Conservation (phyloP, 2,888 invertebrate genomes). For the Antheraea yamamai region DNA sequence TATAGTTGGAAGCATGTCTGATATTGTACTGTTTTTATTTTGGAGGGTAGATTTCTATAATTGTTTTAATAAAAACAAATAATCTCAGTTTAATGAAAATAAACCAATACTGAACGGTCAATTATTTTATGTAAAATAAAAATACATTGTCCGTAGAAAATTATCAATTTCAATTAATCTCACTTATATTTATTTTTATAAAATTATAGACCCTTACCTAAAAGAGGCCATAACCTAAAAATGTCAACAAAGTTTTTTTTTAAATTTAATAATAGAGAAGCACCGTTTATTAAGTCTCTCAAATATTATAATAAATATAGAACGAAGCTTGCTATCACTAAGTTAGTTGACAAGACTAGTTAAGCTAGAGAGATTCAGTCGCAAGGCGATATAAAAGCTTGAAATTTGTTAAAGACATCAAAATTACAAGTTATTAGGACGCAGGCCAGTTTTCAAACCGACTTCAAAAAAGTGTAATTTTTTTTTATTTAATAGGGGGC, state of each 20-base stretch:
- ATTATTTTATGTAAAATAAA: neutral
- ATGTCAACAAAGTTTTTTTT: neutral
- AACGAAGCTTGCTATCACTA: constrained; percentile 22
- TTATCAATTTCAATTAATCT: neutral
- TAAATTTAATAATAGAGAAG: neutral
- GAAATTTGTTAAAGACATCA: neutral
- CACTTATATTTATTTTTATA: neutral
- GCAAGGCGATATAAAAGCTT: neutral
- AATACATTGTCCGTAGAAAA: neutral
- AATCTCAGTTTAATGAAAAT: neutral
- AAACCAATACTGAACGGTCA: neutral
- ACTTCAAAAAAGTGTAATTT: no score
- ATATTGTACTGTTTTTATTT: neutral
- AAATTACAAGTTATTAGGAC: neutral
- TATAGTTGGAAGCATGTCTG: neutral
- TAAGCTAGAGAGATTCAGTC: constrained; percentile 6
- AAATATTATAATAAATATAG: neutral
- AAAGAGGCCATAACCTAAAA: constrained; percentile 32
- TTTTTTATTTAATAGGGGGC: no score
- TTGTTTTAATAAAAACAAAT: neutral
- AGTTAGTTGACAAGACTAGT: constrained; percentile 7
- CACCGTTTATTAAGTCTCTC: constrained; percentile 1
- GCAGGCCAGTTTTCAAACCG: no score
- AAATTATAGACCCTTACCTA: constrained; percentile 32
- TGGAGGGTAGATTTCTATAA: neutral